phyloP scores from a whole-genome alignment of 2,888 invertebrate genomes.

The Trichogramma evanescens region DNA sequence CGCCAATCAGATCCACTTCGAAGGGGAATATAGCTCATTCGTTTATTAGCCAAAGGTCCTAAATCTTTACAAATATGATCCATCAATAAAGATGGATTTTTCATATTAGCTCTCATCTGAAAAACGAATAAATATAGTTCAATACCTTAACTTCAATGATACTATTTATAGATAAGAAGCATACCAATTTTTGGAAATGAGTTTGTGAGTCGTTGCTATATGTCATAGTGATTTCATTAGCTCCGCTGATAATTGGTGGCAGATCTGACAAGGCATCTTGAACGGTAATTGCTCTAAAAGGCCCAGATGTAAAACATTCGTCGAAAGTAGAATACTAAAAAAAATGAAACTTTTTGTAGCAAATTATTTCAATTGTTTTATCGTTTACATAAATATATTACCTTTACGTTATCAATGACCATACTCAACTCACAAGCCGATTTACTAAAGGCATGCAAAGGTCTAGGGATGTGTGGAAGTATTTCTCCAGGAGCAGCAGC shows the following conservation, averaged over 20 bases:
- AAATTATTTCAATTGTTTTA: background rate
- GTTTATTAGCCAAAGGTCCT: conserved; percentile 69
- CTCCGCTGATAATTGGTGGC: conserved; percentile 67
- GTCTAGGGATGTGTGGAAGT: conserved; percentile 72
- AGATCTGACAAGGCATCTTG: conserved; percentile 76
- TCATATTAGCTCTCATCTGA: conserved; percentile 56
- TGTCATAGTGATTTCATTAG: conserved; percentile 59
- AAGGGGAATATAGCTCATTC: conserved; percentile 69
- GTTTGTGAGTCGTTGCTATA: conserved; percentile 66
- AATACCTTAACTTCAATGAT: conserved; percentile 10
- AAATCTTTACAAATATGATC: conserved; percentile 82
- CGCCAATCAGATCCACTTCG: conserved; percentile 77
- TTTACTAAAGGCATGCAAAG: conserved; percentile 67
- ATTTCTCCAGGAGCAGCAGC: conserved; percentile 74
- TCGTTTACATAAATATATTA: conserved; percentile 23
- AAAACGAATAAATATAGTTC: conserved; percentile 11
- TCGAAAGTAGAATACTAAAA: conserved; percentile 47
- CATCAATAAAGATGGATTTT: conserved; percentile 50
- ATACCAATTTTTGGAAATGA: conserved; percentile 62
- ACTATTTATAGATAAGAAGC: background rate
- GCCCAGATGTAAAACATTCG: conserved; percentile 63
- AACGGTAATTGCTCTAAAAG: conserved; percentile 69
- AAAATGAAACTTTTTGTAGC: background rate
- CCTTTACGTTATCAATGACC: conserved; percentile 55
- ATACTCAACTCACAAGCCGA: conserved; percentile 60